These are phyloP conservation scores for Drosophila kuntzei DNA, from an alignment of 2,888 invertebrate species.

Conservation along the genomic window DNA sequence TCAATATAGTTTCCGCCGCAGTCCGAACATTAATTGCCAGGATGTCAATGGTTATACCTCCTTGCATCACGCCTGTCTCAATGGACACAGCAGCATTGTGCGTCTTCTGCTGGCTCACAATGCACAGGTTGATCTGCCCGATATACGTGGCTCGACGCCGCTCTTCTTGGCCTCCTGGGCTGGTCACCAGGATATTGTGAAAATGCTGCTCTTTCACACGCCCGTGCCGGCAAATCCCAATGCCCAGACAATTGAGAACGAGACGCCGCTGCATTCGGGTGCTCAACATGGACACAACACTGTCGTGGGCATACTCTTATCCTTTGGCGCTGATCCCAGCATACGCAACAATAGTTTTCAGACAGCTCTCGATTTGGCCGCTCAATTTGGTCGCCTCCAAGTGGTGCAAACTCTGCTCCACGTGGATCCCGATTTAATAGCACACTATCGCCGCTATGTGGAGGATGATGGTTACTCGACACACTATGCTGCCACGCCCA, in stretches of 20 bases:
- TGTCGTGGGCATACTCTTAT: conserved; percentile 92
- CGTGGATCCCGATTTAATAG: conserved; percentile 92
- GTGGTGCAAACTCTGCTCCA: conserved; percentile 94
- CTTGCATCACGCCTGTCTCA: conserved; percentile 96
- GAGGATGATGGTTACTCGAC: conserved; percentile 40
- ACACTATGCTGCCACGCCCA: conserved; percentile 62
- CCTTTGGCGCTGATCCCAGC: conserved; percentile 94
- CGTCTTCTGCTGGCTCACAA: conserved; percentile 91
- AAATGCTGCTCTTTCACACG: conserved; percentile 92
- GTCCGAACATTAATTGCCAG: conserved; percentile 95
- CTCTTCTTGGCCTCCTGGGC: conserved; percentile 98
- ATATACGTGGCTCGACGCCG: conserved; percentile 96
- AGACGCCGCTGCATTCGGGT: conserved; percentile 96
- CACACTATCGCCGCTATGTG: conserved; percentile 41
- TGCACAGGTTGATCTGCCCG: conserved; percentile 94
- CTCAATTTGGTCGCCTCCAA: conserved; percentile 93
- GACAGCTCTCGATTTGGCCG: conserved; percentile 96
- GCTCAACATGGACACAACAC: conserved; percentile 96
- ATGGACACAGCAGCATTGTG: conserved; percentile 96
- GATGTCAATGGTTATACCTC: conserved; percentile 97
- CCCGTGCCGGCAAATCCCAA: conserved; percentile 93
- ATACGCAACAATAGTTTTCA: conserved; percentile 95
- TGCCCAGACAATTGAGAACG: conserved; percentile 89
- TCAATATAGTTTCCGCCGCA: conserved; percentile 89
- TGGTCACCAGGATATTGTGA: conserved; percentile 94